Percentiles rank a stretch among this genome's conserved stretches.
Evolutionary conservation across 2,113 vertebrate genomes (phyloP).

Genomic region (Columbina picui): DNA sequence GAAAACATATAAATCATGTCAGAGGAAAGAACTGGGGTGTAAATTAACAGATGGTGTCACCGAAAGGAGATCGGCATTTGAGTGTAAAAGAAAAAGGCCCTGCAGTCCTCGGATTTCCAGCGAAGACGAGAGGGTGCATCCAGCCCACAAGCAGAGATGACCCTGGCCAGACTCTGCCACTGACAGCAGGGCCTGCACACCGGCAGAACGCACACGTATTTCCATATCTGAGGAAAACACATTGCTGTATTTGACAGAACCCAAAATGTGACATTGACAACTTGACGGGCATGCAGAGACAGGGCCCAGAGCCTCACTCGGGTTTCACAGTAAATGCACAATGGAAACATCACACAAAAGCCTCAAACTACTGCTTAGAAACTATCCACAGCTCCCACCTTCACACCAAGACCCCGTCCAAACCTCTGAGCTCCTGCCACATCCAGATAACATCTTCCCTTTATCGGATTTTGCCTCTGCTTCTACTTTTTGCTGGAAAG

Average conservation of each 20-base stretch:
- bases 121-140: not conserved
- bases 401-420: too few relatives aligned
- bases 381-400: not conserved
- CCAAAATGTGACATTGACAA: not conserved
- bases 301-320: not conserved
- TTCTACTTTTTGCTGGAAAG: not conserved
- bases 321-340: not conserved
- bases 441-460: not conserved
- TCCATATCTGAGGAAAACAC: not conserved
- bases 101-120: not conserved
- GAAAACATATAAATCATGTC: slow-evolving; percentile 21
- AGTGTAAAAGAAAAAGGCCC: not conserved
- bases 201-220: rapidly evolving
- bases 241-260: not conserved
- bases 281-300: not conserved
- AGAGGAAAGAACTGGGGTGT: not conserved
- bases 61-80: not conserved
- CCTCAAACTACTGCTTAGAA: not conserved
- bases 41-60: not conserved
- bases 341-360: not conserved
- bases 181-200: not conserved
- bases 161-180: not conserved
- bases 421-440: not conserved
- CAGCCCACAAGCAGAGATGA: not conserved
- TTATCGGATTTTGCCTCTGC: not conserved